phyloP scores from a whole-genome alignment of 2,113 vertebrate species.

The Tinamus guttatus region DNA sequence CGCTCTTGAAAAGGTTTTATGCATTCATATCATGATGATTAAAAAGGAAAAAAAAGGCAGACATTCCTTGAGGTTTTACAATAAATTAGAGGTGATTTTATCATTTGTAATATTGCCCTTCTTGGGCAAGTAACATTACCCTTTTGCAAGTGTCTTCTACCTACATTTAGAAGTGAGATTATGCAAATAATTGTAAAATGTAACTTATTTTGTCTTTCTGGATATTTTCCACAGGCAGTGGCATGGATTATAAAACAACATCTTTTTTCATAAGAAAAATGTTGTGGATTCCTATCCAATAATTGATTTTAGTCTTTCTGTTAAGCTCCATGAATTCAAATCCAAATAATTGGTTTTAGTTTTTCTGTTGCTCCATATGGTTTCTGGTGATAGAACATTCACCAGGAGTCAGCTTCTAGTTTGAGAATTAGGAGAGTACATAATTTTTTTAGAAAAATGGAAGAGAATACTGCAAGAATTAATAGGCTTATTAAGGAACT shows the following conservation, averaged over 20 bases:
- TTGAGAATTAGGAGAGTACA: not conserved
- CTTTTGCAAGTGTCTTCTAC: not conserved
- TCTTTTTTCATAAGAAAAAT: not conserved
- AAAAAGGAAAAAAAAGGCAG: not conserved
- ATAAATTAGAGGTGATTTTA: conserved; percentile 55
- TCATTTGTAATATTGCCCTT: not conserved
- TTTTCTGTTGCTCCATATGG: not conserved
- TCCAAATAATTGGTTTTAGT: not conserved
- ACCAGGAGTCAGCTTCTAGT: not conserved
- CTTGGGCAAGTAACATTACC: not conserved
- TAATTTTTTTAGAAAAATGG: not conserved
- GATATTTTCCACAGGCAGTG: not conserved
- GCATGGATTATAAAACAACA: not conserved
- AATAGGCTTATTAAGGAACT: not conserved
- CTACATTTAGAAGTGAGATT: conserved; percentile 13
- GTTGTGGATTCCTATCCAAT: not conserved
- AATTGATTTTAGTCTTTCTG: not conserved
- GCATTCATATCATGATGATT: not conserved
- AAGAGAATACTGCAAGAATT: not conserved
- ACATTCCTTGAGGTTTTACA: conserved; percentile 28
- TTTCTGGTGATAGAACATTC: not conserved
- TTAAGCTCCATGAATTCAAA: not conserved
- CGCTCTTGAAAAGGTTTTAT: not conserved
- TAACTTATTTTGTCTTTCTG: not conserved
- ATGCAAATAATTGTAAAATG: conserved; percentile 11